A percentile compares a stretch with the other conserved stretches of the same genome.
phyloP scores from a whole-genome alignment of 2,113 vertebrate species.

The Chauna torquata region DNA sequence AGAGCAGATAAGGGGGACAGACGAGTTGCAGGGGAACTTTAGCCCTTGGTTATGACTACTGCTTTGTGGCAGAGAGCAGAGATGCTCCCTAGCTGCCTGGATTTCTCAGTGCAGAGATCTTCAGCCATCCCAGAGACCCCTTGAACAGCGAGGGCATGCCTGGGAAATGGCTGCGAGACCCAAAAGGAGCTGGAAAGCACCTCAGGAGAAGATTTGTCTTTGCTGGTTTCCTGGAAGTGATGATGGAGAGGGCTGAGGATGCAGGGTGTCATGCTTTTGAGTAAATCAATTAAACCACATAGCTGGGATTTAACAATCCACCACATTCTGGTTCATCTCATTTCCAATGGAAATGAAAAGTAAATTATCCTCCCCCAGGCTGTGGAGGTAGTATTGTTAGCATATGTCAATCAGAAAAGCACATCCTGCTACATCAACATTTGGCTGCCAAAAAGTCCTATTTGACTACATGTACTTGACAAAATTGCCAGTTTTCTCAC shows the following conservation, averaged over 20 bases:
- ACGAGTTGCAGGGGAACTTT: not conserved
- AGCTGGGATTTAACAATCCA: not conserved
- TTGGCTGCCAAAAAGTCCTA: conserved; percentile 42
- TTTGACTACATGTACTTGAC: conserved; percentile 32
- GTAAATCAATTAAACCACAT: not conserved
- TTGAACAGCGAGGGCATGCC: not conserved
- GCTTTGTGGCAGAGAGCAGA: not conserved
- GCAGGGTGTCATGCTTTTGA: not conserved
- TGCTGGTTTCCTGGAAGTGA: conserved; percentile 2
- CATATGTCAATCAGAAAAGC: conserved; percentile 61
- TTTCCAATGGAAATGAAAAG: conserved; percentile 66
- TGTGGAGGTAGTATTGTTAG: conserved; percentile 60
- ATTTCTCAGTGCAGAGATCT: not conserved
- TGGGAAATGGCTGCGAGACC: not conserved
- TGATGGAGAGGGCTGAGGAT: not conserved
- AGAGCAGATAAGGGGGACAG: rapidly evolving
- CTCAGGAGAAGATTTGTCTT: not conserved
- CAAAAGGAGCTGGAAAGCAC: not conserved
- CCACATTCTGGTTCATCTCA: conserved; percentile 45
- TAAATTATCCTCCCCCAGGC: conserved; percentile 54
- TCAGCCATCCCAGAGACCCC: not conserved
- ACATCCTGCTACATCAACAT: conserved; percentile 52
- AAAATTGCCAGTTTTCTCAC: conserved; percentile 42
- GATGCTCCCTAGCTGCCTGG: not conserved
- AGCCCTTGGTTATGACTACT: not conserved